Base-by-base conservation (phyloP, 2,797 vertebrate species). In the Hapalemur alaotrensis region DNA sequence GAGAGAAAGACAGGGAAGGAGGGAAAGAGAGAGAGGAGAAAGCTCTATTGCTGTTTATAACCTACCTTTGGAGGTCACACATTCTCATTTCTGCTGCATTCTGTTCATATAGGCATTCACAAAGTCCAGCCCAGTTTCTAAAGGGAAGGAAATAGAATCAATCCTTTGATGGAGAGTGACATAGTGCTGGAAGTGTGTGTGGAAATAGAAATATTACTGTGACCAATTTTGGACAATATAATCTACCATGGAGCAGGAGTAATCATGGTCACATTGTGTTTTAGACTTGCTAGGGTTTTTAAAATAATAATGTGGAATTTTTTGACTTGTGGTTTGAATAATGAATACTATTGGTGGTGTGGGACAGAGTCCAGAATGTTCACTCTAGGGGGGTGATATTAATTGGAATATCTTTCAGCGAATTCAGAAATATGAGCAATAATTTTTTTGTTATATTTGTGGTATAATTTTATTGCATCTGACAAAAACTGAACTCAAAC, bases 351-450 rank as follows among this genome's bases (percentile, higher is more conserved):
- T 43, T 92, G 54, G 13, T 92, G 78, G 25, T 93, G 43, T 80
- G 90, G 61, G 23, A 50, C 54, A 84, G 22, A 90, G n/a, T 13
- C 38, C 30, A 73, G 41, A 93, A 65, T 95, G 25, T 92, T 93
- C 76, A 50, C 61, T 86, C 69, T 73, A 85, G 8, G 14, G n/a
- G 22, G 13, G 81, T 81, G 18, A 2, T 78, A 89, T 95, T 73
- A 73, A 94, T 86, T 89, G 91, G 28, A 96, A 61, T 92, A 63
- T 52, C 25, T 88, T 88, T 88, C 38, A 89, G 81, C 83, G 38
- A 95, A 78, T 96, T 95, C 57, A 83, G 85, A 93, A 91, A 86
- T 20, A 25, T n/a, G 43, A 97, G 8, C 35, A 91, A 52, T 50
- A 38, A 50, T 32, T 52, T 91, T 95, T 65, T 75, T 78, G 32